Evolutionary conservation across 2,888 invertebrate species (phyloP), one percentile per base, ranked within the genome.

Genomic region (Iselma pallidipennis): DNA sequence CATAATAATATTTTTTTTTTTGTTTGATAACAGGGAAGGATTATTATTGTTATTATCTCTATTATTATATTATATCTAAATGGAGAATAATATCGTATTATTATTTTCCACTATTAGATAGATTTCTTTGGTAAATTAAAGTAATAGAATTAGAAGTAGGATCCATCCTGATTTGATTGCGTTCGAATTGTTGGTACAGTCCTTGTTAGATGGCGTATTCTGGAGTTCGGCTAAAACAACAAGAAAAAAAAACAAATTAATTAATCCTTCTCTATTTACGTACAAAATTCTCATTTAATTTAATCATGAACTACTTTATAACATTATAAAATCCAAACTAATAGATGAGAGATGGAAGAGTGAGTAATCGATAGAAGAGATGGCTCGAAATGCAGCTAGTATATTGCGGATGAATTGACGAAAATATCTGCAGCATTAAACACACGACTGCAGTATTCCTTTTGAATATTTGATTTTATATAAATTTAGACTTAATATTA

Each of bases 171-270:
- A 7, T 16, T 16, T 16, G 16, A 16, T 37, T 60, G 63, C 50
- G 31, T 60, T 60, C 48, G 68, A 70, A 57, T 67, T 66, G 63
- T 70, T 72, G 64, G 77, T 74, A 68, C 80, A 80, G 63, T 77
- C 74, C 60, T 78, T 76, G 66, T 75, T 76, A 49, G 76, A 72
- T 59, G 77, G 77, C 54, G 75, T 66, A 56, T 77, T 78, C 57
- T 76, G 77, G 28, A 79, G 73, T 66, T 80, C 80, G 59, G 74
- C 80, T 80, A 75, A 53, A 79, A 72, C 21, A 61, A 21, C 6
- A 23, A 28, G 12, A 48, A 48, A 10, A 49, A 21, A 4, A 59
- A 37, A 28, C n/a, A 31, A 50, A 16, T 37, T 33, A 37, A 37
- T 37, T 37, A 16, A 37, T 29, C 29, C 29, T 4, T 12, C 12